Conservation (phyloP, 2,888 invertebrate species). For the Julus scandinavius region DNA sequence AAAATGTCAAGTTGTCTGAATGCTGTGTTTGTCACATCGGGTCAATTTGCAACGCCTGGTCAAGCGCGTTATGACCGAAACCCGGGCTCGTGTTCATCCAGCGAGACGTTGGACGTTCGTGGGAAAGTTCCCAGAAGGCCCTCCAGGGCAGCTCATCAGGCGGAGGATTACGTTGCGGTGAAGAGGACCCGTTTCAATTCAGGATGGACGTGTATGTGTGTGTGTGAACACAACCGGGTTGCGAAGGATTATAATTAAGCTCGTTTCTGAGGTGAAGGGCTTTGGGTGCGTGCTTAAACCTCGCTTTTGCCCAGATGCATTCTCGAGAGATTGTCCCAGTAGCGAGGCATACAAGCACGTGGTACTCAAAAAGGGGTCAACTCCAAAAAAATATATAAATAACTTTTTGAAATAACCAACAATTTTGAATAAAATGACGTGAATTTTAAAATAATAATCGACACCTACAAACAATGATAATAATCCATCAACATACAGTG, state of each 20-base stretch:
- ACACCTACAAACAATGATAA: too few relatives aligned
- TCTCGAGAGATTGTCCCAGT: neutral
- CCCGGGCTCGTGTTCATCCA: conserved; percentile 24
- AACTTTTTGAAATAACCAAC: too few relatives aligned
- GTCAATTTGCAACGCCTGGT: conserved; percentile 42
- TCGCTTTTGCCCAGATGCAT: conserved; percentile 22
- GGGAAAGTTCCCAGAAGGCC: conserved; percentile 39
- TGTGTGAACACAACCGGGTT: conserved; percentile 29
- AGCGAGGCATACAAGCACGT: neutral
- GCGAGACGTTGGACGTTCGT: conserved; percentile 20
- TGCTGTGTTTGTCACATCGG: conserved; percentile 15
- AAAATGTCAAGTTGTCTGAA: conserved; percentile 23
- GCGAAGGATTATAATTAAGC: conserved; percentile 17
- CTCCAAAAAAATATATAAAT: too few relatives aligned
- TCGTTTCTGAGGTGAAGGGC: neutral
- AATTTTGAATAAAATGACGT: too few relatives aligned
- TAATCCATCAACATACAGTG: too few relatives aligned
- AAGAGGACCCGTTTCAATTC: conserved; percentile 10
- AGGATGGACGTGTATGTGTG: neutral
- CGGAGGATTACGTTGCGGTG: conserved; percentile 15
- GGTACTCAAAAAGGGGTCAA: neutral
- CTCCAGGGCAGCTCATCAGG: neutral
- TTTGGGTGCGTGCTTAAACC: neutral
- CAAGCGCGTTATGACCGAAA: conserved; percentile 37
- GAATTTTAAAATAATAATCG: too few relatives aligned